Evolutionary conservation across 2,888 invertebrate genomes (phyloP).

Genomic region (Seira musarum): DNA sequence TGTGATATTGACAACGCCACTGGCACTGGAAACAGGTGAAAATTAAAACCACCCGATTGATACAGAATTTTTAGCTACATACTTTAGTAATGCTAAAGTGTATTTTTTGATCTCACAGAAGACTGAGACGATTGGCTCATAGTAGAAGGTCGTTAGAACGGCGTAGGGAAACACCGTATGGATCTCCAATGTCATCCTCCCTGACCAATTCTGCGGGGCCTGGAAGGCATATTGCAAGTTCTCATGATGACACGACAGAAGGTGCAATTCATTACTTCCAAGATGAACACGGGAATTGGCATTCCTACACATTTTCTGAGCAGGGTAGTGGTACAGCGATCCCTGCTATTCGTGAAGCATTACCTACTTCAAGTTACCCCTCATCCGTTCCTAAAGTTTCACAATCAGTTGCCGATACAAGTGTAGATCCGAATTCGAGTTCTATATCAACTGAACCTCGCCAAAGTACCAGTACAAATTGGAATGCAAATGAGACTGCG

Average conservation of each 20-base stretch:
- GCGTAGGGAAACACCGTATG: conserved; percentile 66
- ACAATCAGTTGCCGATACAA: conserved; percentile 31
- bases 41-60: conserved; percentile 19
- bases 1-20: conserved; percentile 67
- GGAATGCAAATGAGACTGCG: conserved; percentile 45
- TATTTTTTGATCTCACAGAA: no score
- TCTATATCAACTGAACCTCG: conserved; percentile 43
- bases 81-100: conserved; percentile 23
- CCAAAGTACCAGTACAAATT: conserved; percentile 62
- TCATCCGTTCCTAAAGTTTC: conserved; percentile 21
- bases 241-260: conserved; percentile 86
- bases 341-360: conserved; percentile 39
- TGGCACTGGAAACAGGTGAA: conserved; percentile 65
- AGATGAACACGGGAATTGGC: conserved; percentile 90
- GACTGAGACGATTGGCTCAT: conserved; percentile 68
- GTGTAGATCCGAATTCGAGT: conserved; percentile 29
- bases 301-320: conserved; percentile 86
- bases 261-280: conserved; percentile 90
- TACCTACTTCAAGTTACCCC: conserved; percentile 25
- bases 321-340: conserved; percentile 43
- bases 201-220: conserved; percentile 70
- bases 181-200: conserved; percentile 69
- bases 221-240: conserved; percentile 81
- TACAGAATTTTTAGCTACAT: background rate
- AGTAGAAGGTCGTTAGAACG: conserved; percentile 67